phyloP scores from a whole-genome alignment of 2,797 vertebrate species.

The Benthosema pterotum region DNA sequence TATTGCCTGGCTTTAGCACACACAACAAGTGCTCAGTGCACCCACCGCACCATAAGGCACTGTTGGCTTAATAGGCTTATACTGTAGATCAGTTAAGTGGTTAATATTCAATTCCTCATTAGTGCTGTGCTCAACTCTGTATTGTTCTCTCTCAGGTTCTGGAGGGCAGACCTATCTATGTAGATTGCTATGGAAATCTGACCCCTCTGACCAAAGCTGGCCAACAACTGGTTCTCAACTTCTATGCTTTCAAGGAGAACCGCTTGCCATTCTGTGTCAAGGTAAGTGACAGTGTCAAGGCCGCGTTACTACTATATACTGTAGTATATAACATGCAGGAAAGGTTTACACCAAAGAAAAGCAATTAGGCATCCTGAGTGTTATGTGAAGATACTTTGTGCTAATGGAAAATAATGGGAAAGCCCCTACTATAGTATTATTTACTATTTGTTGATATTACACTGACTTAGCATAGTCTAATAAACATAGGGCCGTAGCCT shows the following conservation, averaged over 20 bases:
- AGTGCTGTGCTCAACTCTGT: conserved; percentile 3
- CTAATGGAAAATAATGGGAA: background rate
- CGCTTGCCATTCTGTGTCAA: conserved; percentile 98
- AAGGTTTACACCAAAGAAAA: too few relatives aligned
- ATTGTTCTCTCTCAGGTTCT: conserved; percentile 85
- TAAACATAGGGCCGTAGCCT: conserved; percentile 19
- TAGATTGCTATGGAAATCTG: conserved; percentile 98
- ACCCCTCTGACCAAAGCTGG: conserved; percentile 94
- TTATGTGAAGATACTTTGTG: background rate
- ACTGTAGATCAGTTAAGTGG: too few relatives aligned
- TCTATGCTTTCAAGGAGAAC: conserved; percentile 99
- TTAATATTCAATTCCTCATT: too few relatives aligned
- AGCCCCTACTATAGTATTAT: conserved; percentile 7
- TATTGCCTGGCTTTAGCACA: too few relatives aligned
- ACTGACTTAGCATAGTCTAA: too few relatives aligned
- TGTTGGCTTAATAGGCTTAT: too few relatives aligned
- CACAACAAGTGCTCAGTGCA: too few relatives aligned
- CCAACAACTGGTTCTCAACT: conserved; percentile 96
- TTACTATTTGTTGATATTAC: too few relatives aligned
- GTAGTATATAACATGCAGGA: too few relatives aligned
- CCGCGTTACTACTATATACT: background rate
- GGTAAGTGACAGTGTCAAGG: conserved; percentile 87
- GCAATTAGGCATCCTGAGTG: too few relatives aligned
- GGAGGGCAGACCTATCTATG: conserved; percentile 95
- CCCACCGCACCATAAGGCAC: too few relatives aligned